Percentiles rank a stretch among this genome's conserved stretches.
phyloP scores from a whole-genome alignment of 2,113 vertebrate genomes.

The Coturnix japonica region DNA sequence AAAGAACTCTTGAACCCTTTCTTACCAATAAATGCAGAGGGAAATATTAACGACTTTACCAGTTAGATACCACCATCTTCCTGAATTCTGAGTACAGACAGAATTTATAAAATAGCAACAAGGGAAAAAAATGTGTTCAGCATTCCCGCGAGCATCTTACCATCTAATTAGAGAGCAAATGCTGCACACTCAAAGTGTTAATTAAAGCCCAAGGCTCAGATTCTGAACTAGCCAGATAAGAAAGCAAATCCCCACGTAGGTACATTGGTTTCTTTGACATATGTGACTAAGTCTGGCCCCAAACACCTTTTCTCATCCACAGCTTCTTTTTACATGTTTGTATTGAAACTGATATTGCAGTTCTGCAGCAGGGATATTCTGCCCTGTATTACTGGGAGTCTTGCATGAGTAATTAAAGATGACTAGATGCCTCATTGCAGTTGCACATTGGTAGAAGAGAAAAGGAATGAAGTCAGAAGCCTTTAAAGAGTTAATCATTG shows the following conservation, averaged over 20 bases:
- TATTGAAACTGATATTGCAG: not conserved
- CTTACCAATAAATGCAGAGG: not conserved
- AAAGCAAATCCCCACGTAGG: not conserved
- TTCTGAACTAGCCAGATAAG: not conserved
- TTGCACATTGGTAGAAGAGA: not conserved
- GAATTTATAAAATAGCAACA: slow-evolving; percentile 7
- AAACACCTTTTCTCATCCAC: not conserved
- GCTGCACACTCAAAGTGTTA: not conserved
- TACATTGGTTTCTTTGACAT: not conserved
- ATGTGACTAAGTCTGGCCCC: not conserved
- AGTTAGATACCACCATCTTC: not conserved
- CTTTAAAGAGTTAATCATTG: slow-evolving; percentile 36
- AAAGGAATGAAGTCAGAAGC: not conserved
- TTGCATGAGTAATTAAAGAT: not conserved
- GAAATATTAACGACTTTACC: not conserved
- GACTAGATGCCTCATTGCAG: not conserved
- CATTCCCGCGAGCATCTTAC: not conserved
- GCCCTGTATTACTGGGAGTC: not conserved
- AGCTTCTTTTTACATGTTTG: slow-evolving; percentile 17
- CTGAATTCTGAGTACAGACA: slow-evolving; percentile 1
- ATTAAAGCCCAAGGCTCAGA: slow-evolving; percentile 7
- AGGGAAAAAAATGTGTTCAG: not conserved
- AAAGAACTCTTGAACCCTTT: not conserved
- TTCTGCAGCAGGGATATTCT: not conserved
- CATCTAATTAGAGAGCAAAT: slow-evolving; percentile 32